These are phyloP conservation scores for Lontra canadensis DNA, from an alignment of 2,113 vertebrate genomes.

Conservation along the genomic window DNA sequence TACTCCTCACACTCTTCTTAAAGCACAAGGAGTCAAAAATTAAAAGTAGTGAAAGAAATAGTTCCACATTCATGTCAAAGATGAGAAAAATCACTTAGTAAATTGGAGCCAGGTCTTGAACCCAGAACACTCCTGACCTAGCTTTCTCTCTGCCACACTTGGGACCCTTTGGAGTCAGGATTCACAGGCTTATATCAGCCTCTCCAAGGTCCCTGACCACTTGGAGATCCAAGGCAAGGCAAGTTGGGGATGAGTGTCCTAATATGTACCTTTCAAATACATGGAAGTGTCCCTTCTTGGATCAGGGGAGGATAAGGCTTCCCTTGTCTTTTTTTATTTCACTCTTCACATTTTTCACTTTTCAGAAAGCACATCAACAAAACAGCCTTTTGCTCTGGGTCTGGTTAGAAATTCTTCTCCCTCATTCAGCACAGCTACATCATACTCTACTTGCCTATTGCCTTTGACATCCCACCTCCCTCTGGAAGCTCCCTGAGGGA, in stretches of 20 bases:
- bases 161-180: not conserved
- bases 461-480: not conserved
- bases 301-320: not conserved
- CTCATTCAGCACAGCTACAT: not conserved
- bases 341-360: not conserved
- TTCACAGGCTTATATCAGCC: not conserved
- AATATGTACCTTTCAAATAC: not conserved
- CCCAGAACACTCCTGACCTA: not conserved
- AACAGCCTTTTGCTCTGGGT: not conserved
- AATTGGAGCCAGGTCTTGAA: not conserved
- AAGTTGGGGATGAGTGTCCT: not conserved
- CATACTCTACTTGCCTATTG: not conserved
- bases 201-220: not conserved
- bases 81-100: not conserved
- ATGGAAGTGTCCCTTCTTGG: not conserved
- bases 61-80: not conserved
- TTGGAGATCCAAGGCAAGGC: not conserved
- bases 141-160: slow-evolving; percentile 15
- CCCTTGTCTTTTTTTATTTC: slow-evolving; percentile 1
- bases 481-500: not conserved
- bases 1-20: not conserved
- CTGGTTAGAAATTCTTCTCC: not conserved
- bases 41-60: not conserved
- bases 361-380: not conserved
- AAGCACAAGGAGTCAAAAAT: not conserved